phyloP scores from a whole-genome alignment of 1,140 invertebrate species.

The Trypoxylus dichotomus region DNA sequence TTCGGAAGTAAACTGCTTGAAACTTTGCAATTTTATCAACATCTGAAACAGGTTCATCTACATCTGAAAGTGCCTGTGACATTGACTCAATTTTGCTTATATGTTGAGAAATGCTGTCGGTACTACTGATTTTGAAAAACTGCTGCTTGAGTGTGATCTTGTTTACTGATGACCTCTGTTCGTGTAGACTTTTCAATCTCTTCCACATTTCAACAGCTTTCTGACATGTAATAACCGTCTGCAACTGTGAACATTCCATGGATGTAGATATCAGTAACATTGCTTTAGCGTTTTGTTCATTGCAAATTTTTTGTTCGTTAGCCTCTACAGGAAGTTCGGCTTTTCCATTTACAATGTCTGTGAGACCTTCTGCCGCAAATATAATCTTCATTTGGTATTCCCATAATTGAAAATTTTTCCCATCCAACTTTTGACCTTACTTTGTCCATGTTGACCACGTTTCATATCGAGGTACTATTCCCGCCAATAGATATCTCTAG shows the following conservation, averaged over 20 bases:
- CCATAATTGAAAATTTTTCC: too few relatives aligned
- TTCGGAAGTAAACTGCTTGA: neutral
- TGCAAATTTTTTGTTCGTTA: neutral
- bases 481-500: too few relatives aligned
- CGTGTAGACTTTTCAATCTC: neutral
- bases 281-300: neutral
- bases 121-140: neutral
- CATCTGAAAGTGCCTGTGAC: neutral
- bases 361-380: neutral
- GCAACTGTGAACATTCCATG: neutral
- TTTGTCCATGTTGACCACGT: too few relatives aligned
- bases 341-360: neutral
- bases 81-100: neutral
- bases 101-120: neutral
- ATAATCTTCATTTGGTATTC: neutral
- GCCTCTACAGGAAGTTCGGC: neutral
- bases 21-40: neutral
- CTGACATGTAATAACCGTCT: neutral
- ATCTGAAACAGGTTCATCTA: neutral
- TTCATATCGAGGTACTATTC: too few relatives aligned
- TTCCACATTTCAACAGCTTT: neutral
- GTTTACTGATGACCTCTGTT: constrained; percentile 1
- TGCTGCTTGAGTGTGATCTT: neutral
- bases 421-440: too few relatives aligned
- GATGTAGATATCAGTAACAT: neutral